phyloP scores from a whole-genome alignment of 2,888 invertebrate genomes.

The Hoplodrina blanda region DNA sequence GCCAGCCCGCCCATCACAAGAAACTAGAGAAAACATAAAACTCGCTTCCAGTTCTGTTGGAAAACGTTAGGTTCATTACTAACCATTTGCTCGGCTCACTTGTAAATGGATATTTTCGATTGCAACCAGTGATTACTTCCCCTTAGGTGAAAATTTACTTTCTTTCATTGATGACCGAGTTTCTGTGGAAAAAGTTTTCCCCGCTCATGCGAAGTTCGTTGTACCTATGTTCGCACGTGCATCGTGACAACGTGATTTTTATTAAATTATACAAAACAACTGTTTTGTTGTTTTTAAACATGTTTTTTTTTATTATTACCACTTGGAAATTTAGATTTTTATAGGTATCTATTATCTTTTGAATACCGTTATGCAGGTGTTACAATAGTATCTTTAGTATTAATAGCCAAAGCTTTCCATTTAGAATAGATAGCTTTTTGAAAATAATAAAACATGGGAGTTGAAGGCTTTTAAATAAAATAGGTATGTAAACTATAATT shows the following conservation, averaged over 20 bases:
- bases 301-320: constrained; percentile 5
- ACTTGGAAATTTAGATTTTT: constrained; percentile 16
- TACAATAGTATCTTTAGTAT: constrained; percentile 22
- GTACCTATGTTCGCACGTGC: constrained; percentile 19
- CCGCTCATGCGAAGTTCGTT: constrained; percentile 30
- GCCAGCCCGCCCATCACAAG: constrained; percentile 55
- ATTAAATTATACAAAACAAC: constrained; percentile 29
- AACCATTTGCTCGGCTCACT: constrained; percentile 66
- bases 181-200: constrained; percentile 65
- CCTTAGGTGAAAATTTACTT: constrained; percentile 80
- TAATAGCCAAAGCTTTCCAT: constrained; percentile 17
- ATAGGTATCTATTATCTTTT: constrained; percentile 18
- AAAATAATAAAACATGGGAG: constrained; percentile 12
- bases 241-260: constrained; percentile 3
- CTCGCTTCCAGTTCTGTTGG: constrained; percentile 67
- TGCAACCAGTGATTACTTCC: constrained; percentile 76
- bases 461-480: constrained; percentile 28
- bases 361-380: constrained; percentile 43
- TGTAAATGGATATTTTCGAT: constrained; percentile 79
- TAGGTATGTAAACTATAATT: constrained; percentile 44
- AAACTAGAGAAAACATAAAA: constrained; percentile 69
- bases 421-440: constrained; percentile 15
- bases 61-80: constrained; percentile 73
- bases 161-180: constrained; percentile 74
- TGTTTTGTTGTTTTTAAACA: constrained; percentile 8